Conservation (phyloP, 2,797 vertebrate species). For the Synaphobranchus kaupii region DNA sequence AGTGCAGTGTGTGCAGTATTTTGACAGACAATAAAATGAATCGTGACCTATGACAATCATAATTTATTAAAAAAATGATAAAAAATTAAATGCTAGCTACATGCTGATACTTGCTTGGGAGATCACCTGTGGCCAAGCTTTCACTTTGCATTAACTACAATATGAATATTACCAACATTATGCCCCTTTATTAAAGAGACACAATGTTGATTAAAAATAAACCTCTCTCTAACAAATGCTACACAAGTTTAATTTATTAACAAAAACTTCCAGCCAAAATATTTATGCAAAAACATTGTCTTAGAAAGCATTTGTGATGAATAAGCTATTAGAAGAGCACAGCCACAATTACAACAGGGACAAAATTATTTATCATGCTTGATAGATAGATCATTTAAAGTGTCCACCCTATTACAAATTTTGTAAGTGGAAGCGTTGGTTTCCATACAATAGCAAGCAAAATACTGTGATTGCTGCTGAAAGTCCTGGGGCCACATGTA, state of each 20-base stretch:
- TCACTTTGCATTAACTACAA: not conserved
- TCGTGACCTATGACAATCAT: not conserved
- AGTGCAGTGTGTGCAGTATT: not conserved
- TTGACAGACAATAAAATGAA: not conserved
- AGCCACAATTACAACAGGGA: not conserved
- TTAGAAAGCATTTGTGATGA: not conserved
- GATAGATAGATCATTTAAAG: not conserved
- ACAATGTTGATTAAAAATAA: not conserved
- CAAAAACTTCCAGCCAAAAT: not conserved
- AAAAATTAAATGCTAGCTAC: not conserved
- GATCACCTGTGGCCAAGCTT: not conserved
- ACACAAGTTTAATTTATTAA: not conserved
- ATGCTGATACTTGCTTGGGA: not conserved
- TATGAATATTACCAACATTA: not conserved
- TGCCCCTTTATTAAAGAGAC: not conserved
- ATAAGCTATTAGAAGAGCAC: not conserved
- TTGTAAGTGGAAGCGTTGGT: not conserved
- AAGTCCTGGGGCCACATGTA: not conserved
- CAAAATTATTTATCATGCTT: not conserved
- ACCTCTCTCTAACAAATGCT: not conserved
- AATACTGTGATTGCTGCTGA: not conserved
- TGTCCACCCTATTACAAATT: not conserved
- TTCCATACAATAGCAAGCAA: not conserved
- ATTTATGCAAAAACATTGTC: not conserved
- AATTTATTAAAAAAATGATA: not conserved